Conservation (phyloP, 2,797 vertebrate species). For the Leptoclinus maculatus region DNA sequence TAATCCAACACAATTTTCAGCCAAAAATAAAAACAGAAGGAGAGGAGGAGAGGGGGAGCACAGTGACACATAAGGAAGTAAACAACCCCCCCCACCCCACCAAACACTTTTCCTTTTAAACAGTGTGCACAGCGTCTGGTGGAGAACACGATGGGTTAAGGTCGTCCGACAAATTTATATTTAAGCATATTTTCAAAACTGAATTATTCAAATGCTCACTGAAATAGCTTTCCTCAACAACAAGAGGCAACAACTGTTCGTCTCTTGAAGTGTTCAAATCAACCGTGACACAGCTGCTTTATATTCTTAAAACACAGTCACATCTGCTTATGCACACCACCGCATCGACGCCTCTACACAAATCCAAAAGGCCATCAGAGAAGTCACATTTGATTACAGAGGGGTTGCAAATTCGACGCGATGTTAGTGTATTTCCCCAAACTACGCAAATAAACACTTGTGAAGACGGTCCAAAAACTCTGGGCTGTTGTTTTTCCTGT, state of each 20-base stretch:
- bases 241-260: conserved; percentile 21
- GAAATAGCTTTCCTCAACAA: conserved; percentile 32
- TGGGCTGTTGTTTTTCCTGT: conserved; percentile 44
- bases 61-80: conserved; percentile 40
- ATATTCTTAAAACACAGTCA: conserved; percentile 63
- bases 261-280: conserved; percentile 40
- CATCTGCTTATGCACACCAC: conserved; percentile 56
- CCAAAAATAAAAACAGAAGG: conserved; percentile 64
- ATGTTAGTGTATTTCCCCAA: conserved; percentile 30
- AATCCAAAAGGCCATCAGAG: conserved; percentile 65
- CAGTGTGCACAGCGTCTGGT: background rate
- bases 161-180: conserved; percentile 29
- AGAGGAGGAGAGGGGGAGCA: conserved; percentile 26
- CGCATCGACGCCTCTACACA: conserved; percentile 33
- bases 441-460: conserved; percentile 51
- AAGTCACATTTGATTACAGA: conserved; percentile 68
- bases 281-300: conserved; percentile 50
- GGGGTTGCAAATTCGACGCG: conserved; percentile 47
- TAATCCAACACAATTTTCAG: conserved; percentile 71
- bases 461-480: conserved; percentile 42
- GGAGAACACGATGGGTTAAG: conserved; percentile 24
- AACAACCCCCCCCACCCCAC: conserved; percentile 36
- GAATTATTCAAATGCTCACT: conserved; percentile 36
- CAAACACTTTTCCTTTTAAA: conserved; percentile 7
- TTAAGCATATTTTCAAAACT: conserved; percentile 20